Percentiles rank a stretch among this genome's conserved stretches.
These are phyloP conservation scores for Myiothlypis chrysogaster DNA, from an alignment of 2,797 vertebrate species.

Conservation along the genomic window DNA sequence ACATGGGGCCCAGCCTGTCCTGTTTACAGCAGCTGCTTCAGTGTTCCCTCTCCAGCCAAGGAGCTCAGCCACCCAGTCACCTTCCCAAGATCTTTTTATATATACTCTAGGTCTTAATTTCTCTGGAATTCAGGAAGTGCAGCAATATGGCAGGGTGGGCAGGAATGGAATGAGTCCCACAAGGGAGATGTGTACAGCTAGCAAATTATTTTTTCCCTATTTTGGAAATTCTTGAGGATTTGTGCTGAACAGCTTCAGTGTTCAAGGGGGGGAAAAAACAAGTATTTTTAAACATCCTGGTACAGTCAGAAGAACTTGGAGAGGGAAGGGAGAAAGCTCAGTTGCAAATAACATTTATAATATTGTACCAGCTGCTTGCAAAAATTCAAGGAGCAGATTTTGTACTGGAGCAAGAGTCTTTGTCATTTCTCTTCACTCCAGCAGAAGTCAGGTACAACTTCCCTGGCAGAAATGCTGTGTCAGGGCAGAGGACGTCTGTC, in stretches of 20 bases:
- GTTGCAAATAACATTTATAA: background rate
- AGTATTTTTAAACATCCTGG: slow-evolving; percentile 49
- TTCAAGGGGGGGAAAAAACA: background rate
- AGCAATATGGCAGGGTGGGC: slow-evolving; percentile 9
- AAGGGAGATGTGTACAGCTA: slow-evolving; percentile 34
- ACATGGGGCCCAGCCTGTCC: background rate
- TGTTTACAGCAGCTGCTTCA: background rate
- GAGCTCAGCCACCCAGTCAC: background rate
- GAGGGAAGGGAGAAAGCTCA: background rate
- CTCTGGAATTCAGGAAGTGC: slow-evolving; percentile 63
- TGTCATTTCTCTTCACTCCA: background rate
- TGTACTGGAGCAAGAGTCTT: background rate
- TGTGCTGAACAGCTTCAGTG: background rate
- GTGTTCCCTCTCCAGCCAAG: background rate
- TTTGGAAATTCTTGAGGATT: slow-evolving; percentile 58
- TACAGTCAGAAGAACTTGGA: background rate
- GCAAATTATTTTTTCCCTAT: slow-evolving; percentile 53
- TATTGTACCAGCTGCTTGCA: background rate
- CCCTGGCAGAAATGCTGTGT: background rate
- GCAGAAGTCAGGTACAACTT: background rate
- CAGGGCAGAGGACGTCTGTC: background rate
- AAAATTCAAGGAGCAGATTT: background rate
- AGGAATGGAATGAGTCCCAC: slow-evolving; percentile 61
- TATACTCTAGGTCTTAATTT: slow-evolving; percentile 26
- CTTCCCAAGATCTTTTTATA: slow-evolving; percentile 60